Percentiles rank a stretch among this genome's conserved stretches.
These are phyloP conservation scores for Mizuhopecten yessoensis DNA, from an alignment of 1,140 invertebrate species.

Conservation along the genomic window DNA sequence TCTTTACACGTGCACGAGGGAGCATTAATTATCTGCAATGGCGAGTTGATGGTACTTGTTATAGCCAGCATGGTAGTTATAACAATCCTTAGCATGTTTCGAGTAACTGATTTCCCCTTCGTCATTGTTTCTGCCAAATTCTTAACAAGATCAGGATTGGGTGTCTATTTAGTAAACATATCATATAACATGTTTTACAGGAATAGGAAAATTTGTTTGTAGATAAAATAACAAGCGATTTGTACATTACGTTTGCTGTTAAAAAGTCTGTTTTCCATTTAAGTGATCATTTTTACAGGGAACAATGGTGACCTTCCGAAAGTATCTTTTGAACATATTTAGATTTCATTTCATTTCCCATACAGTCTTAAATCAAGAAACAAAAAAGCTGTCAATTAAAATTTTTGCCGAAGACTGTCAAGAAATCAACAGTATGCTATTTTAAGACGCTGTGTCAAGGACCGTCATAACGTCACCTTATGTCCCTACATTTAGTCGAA, in stretches of 20 bases:
- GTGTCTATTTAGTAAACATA: not conserved
- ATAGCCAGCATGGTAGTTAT: not conserved
- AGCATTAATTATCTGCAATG: slow-evolving; percentile 26
- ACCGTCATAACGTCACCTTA: too few species aligned
- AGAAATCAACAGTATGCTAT: too few species aligned
- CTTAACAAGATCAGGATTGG: not conserved
- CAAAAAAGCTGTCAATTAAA: too few species aligned
- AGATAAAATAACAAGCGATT: not conserved
- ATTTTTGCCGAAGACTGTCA: too few species aligned
- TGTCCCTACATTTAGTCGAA: too few species aligned
- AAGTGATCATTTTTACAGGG: too few species aligned
- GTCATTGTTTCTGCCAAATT: slow-evolving; percentile 38
- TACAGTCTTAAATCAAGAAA: too few species aligned
- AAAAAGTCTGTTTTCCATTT: too few species aligned
- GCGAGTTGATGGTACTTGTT: not conserved
- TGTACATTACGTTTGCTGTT: not conserved
- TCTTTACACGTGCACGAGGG: slow-evolving; percentile 13
- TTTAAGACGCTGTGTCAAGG: too few species aligned
- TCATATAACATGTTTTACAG: not conserved
- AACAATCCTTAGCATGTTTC: not conserved
- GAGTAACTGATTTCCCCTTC: not conserved
- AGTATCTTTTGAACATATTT: too few species aligned
- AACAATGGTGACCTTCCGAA: too few species aligned
- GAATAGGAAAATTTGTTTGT: not conserved
- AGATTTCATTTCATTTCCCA: too few species aligned